phyloP scores from a whole-genome alignment of 2,113 vertebrate species.

The cattle (Bos taurus) region DNA sequence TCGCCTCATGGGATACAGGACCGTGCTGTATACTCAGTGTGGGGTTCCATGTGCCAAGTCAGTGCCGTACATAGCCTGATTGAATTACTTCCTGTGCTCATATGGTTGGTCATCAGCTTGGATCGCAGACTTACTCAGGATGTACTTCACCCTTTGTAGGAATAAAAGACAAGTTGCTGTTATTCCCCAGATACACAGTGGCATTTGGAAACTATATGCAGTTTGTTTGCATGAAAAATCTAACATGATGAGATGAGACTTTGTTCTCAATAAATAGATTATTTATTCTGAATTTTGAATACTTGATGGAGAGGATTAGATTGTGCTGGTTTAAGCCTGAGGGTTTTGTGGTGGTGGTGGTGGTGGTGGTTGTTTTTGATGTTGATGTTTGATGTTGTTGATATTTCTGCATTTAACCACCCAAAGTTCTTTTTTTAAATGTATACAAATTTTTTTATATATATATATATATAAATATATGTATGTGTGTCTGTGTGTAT shows the following conservation, averaged over 20 bases:
- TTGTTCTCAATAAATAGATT: not conserved
- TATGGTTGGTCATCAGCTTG: not conserved
- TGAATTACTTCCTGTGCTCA: not conserved
- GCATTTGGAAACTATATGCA: not conserved
- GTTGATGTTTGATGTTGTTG: not conserved
- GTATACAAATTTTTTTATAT: not conserved
- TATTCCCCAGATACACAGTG: not conserved
- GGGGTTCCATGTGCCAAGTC: not conserved
- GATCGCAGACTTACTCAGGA: not conserved
- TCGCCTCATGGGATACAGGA: not conserved
- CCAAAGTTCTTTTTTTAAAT: not conserved
- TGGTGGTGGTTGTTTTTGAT: not conserved
- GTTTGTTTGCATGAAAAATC: not conserved
- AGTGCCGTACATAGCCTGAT: rapidly evolving
- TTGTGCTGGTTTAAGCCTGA: slow-evolving; percentile 80
- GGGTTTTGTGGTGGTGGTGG: not conserved
- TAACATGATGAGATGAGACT: not conserved
- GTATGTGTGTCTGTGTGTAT: not conserved
- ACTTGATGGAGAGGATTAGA: slow-evolving; percentile 33
- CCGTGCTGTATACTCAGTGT: rapidly evolving
- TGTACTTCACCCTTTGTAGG: not conserved
- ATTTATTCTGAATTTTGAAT: not conserved
- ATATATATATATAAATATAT: not conserved
- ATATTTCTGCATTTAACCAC: not conserved
- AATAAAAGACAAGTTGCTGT: not conserved